These are phyloP conservation scores for Spodoptera litura DNA, from an alignment of 1,140 invertebrate genomes.

Conservation along the genomic window DNA sequence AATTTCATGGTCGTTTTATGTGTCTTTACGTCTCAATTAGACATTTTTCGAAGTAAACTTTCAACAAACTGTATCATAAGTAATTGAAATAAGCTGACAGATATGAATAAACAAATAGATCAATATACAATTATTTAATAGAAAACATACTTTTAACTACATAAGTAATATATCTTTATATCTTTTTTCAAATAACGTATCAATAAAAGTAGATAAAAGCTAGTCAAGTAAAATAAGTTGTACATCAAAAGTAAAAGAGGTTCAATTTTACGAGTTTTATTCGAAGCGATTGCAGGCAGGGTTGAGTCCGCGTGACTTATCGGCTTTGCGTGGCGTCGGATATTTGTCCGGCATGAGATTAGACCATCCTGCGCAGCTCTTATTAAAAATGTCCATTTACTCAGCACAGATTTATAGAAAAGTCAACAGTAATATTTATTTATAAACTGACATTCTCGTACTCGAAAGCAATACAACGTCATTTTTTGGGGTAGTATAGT, in stretches of 20 bases:
- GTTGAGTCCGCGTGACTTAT: slow-evolving; percentile 35
- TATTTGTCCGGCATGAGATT: slow-evolving; percentile 54
- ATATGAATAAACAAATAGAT: no score
- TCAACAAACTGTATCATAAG: no score
- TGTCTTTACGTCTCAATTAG: no score
- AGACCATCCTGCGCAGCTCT: slow-evolving; percentile 16
- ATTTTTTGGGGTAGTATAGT: no score
- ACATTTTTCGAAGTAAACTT: no score
- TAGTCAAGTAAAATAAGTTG: slow-evolving; percentile 7
- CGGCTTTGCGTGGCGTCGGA: slow-evolving; percentile 55
- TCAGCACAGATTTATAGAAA: not conserved
- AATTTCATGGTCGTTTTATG: not conserved
- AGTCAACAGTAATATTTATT: not conserved
- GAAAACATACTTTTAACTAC: no score
- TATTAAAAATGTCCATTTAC: slow-evolving; percentile 36
- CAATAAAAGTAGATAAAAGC: not conserved
- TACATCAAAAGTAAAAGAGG: slow-evolving; percentile 30
- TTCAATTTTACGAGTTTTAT: slow-evolving; percentile 32
- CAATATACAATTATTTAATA: no score
- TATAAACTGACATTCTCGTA: not conserved
- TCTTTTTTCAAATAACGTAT: not conserved
- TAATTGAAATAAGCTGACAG: no score
- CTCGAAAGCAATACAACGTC: no score
- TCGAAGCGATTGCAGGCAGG: slow-evolving; percentile 20
- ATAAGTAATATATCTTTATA: no score